A percentile compares a stretch with the other conserved stretches of the same genome.
Evolutionary conservation across 92 coral and sea anemone genomes (phyloP).

Genomic region (Montipora capitata): DNA sequence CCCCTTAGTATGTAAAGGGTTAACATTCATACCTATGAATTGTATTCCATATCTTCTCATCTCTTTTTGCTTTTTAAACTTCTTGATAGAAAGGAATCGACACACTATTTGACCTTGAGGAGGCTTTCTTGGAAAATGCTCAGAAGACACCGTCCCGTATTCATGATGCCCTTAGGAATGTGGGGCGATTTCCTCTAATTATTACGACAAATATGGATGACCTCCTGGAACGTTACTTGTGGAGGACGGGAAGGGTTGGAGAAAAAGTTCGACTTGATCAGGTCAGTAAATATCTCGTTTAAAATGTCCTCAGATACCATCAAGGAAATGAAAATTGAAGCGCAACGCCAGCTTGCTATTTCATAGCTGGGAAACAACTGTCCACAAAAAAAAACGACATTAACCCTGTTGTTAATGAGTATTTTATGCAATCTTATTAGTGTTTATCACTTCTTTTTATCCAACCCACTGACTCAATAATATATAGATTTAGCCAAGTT

Average conservation of each 20-base stretch:
- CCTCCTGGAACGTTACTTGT: conserved; percentile 70
- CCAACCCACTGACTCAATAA: no score
- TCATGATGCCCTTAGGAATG: conserved; percentile 75
- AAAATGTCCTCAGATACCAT: no score
- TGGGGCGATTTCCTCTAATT: conserved; percentile 72
- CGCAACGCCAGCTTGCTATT: no score
- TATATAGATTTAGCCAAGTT: no score
- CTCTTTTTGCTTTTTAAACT: no score
- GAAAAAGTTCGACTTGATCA: conserved; percentile 43
- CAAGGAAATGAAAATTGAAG: no score
- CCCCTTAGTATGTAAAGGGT: conserved; percentile 9
- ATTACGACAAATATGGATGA: conserved; percentile 79
- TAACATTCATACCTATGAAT: neutral
- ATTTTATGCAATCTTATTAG: no score
- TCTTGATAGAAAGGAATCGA: conserved; percentile 35
- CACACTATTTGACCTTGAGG: conserved; percentile 49
- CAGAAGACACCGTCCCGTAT: conserved; percentile 75
- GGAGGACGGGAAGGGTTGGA: conserved; percentile 76
- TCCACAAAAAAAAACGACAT: no score
- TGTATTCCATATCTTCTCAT: no score
- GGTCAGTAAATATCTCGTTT: neutral
- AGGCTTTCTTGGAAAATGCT: conserved; percentile 47
- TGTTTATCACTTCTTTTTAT: no score
- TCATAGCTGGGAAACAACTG: no score
- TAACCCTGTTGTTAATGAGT: no score